phyloP scores from a whole-genome alignment of 2,797 vertebrate species.

The Sitta carolinensis region DNA sequence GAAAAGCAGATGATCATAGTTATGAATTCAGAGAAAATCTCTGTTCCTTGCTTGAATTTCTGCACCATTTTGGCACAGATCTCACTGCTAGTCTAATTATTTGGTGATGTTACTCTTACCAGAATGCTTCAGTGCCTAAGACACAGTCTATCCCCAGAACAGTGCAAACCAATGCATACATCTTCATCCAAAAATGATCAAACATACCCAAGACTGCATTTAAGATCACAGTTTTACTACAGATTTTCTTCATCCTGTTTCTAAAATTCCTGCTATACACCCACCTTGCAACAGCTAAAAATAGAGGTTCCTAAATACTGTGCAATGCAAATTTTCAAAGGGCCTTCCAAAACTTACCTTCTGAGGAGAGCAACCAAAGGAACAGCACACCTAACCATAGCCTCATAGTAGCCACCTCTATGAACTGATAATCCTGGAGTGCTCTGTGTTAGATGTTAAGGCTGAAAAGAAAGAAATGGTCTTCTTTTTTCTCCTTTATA shows the following conservation, averaged over 20 bases:
- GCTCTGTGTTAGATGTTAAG: neutral
- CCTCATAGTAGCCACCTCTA: conserved; percentile 43
- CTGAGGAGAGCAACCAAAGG: conserved; percentile 23
- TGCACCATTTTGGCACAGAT: neutral
- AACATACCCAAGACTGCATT: neutral
- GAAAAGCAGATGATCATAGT: neutral
- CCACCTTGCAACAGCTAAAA: conserved; percentile 4
- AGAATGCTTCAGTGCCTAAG: neutral
- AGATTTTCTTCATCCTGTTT: neutral
- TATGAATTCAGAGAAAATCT: neutral
- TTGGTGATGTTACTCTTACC: neutral
- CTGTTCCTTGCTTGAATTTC: neutral
- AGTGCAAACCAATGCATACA: neutral
- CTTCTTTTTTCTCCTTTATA: conserved; percentile 4
- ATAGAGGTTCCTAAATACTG: neutral
- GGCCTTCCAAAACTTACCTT: conserved; percentile 62
- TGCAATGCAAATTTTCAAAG: neutral
- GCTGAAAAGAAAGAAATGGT: neutral
- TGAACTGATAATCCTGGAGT: neutral
- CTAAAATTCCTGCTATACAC: neutral
- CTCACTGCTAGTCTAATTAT: neutral
- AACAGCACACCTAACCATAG: neutral
- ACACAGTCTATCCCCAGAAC: neutral
- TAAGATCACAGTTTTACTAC: conserved; percentile 13
- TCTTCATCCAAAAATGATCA: neutral